Evolutionary conservation across 1,140 invertebrate species (phyloP), one percentile per base, ranked within the genome.

Genomic region (Drosophila prosaltans): DNA sequence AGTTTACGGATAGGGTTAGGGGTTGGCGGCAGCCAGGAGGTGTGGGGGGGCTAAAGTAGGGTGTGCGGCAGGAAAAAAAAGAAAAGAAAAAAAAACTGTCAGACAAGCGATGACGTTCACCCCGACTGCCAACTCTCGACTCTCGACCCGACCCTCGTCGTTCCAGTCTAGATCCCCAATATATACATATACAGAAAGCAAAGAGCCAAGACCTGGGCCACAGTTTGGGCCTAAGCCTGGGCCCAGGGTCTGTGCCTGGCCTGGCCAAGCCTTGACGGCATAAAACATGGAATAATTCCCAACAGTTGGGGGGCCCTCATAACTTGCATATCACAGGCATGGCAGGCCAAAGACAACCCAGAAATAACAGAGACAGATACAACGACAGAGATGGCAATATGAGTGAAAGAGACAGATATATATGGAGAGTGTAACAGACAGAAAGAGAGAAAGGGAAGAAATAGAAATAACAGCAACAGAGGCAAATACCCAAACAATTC

Each of bases 211-310:
- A 21, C 45, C 45, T 24, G 45, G 24, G 4, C 16, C 45, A 2
- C 28, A 32, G 16, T 11, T 8, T 28, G n/a, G 24, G 60, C 41
- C 24, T 48, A 10, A 16, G 41, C 41, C 41, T 43, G 45, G 24
- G 21, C 58, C 45, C 32, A 28, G 60, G 43, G 28, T 21, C 40
- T 45, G 60, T 40, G 45, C 43, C 61, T 64, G 58, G 67, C 67
- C 61, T 64, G 58, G 67, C 67, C 62, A 72, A 73, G 63, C 73
- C 72, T 64, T 65, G 78, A 66, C 72, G 70, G 73, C 68, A 74
- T 67, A 84, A 85, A 67, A 77, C 78, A 78, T 85, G 81, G 75
- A 79, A 86, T 88, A 88, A 80, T 86, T 86, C 83, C 82, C 82
- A 86, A 80, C 82, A 80, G 82, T 86, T 88, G 83, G 82, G 80